Percentiles rank a stretch among this genome's conserved stretches.
Conservation (phyloP, 1,140 invertebrate species). For the Hylaeus anthracinus region DNA sequence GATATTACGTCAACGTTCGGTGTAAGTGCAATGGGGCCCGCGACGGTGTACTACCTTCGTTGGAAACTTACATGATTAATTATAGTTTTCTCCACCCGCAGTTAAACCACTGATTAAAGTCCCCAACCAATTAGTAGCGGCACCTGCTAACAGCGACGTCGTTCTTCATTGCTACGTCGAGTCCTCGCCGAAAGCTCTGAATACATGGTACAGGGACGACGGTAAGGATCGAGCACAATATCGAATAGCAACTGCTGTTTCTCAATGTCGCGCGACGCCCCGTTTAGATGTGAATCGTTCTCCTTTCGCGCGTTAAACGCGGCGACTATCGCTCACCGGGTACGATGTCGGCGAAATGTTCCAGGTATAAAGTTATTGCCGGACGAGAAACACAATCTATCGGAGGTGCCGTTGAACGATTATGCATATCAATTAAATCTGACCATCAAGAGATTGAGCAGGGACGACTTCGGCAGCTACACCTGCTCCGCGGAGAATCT, state of each 20-base stretch:
- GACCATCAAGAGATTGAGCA: constrained; percentile 86
- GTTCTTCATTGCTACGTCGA: constrained; percentile 90
- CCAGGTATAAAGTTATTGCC: constrained; percentile 85
- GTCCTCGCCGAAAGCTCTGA: constrained; percentile 91
- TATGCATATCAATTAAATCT: constrained; percentile 89
- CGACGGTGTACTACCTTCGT: background rate
- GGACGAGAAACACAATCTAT: constrained; percentile 86
- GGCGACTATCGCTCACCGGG: background rate
- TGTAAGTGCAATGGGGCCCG: constrained; percentile 84
- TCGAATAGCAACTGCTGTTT: constrained; percentile 13
- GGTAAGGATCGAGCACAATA: constrained; percentile 79
- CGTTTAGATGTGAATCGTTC: background rate
- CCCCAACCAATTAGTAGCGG: constrained; percentile 89
- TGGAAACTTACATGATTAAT: constrained; percentile 46
- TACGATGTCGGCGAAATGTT: constrained; percentile 23
- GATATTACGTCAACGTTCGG: constrained; percentile 90
- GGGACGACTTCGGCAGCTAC: constrained; percentile 88
- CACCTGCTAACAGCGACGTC: constrained; percentile 89
- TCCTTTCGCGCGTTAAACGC: background rate
- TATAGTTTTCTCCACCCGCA: constrained; percentile 79
- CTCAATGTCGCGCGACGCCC: background rate
- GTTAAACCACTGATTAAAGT: constrained; percentile 92
- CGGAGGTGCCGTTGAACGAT: constrained; percentile 83
- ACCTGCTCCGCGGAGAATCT: constrained; percentile 88
- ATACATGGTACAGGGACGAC: constrained; percentile 90